Percentiles rank a stretch among this genome's conserved stretches.
These are phyloP conservation scores for Teleopsis dalmanni DNA, from an alignment of 1,140 invertebrate species.

Conservation along the genomic window DNA sequence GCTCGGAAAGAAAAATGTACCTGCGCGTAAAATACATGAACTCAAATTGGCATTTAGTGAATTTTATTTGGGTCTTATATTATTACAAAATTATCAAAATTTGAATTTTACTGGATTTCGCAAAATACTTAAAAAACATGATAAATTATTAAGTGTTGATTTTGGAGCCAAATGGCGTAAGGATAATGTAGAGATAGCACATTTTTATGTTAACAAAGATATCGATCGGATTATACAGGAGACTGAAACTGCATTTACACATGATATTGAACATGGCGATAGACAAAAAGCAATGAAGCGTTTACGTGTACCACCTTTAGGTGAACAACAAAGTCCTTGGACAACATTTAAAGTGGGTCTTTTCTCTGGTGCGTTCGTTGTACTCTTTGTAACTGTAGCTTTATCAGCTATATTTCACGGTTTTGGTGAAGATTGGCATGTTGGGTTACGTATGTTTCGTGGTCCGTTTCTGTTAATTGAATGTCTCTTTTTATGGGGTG, in stretches of 20 bases:
- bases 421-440: constrained; percentile 44
- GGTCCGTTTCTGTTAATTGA: constrained; percentile 75
- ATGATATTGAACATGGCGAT: constrained; percentile 75
- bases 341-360: constrained; percentile 79
- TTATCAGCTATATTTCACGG: constrained; percentile 56
- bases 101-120: constrained; percentile 87
- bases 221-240: constrained; percentile 80
- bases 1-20: constrained; percentile 49
- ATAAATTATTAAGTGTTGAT: constrained; percentile 63
- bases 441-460: constrained; percentile 64
- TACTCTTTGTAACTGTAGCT: constrained; percentile 66
- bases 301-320: constrained; percentile 75
- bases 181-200: constrained; percentile 70
- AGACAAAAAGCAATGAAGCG: constrained; percentile 80
- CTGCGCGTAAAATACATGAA: constrained; percentile 67
- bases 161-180: constrained; percentile 64
- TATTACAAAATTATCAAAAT: constrained; percentile 67
- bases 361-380: constrained; percentile 72
- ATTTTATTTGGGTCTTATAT: constrained; percentile 81
- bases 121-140: constrained; percentile 91
- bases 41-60: constrained; percentile 87
- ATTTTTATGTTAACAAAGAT: constrained; percentile 82
- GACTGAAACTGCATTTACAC: constrained; percentile 73
- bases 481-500: constrained; percentile 77
- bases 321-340: constrained; percentile 74